These are phyloP conservation scores for Bubo bubo DNA, from an alignment of 2,113 vertebrate genomes.

Conservation along the genomic window DNA sequence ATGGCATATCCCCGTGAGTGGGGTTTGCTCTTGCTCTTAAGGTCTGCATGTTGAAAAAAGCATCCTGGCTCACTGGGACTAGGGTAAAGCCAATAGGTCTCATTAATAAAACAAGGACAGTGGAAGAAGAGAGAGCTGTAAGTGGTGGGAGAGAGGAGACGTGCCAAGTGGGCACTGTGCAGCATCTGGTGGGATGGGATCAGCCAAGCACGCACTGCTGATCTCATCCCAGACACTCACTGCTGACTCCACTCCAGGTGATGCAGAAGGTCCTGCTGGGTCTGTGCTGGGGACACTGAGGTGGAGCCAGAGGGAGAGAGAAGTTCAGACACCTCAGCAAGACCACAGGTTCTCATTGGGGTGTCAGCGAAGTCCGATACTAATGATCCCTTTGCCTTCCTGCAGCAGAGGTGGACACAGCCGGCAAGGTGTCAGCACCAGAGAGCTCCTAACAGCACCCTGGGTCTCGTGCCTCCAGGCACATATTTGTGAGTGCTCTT, in stretches of 20 bases:
- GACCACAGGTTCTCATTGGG: not conserved
- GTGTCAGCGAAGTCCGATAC: not conserved
- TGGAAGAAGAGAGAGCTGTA: not conserved
- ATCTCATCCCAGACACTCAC: not conserved
- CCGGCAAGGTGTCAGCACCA: not conserved
- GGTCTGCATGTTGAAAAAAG: not conserved
- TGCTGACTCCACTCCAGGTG: not conserved
- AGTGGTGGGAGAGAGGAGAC: not conserved
- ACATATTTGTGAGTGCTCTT: no score
- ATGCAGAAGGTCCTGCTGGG: not conserved
- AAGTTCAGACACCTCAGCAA: not conserved
- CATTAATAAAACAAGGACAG: not conserved
- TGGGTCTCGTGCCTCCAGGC: not conserved
- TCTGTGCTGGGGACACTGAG: not conserved
- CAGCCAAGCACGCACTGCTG: not conserved
- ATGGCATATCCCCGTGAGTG: not conserved
- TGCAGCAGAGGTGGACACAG: not conserved
- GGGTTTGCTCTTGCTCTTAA: not conserved
- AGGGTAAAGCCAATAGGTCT: not conserved
- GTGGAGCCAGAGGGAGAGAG: not conserved
- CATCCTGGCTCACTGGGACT: not conserved
- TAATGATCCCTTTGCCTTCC: not conserved
- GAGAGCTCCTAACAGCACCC: not conserved
- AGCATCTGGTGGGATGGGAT: not conserved
- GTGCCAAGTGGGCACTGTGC: accelerated